Conservation (phyloP, 2,113 vertebrate genomes). For the Labrus mixtus region DNA sequence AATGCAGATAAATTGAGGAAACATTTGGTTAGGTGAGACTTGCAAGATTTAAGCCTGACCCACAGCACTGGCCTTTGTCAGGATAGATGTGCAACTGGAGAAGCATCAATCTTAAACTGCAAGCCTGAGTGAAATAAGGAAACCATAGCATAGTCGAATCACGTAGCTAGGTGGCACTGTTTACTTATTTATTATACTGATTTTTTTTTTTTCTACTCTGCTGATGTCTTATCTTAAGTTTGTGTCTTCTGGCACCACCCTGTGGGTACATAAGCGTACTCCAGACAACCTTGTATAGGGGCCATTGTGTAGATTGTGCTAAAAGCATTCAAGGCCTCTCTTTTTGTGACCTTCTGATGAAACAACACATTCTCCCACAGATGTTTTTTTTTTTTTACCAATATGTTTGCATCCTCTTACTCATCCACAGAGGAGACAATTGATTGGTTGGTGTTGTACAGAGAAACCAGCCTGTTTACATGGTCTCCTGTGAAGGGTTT, state of each 20-base stretch:
- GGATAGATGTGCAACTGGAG: too few relatives aligned
- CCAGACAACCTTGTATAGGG: constrained; percentile 82
- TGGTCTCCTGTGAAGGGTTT: constrained; percentile 69
- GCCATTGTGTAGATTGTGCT: constrained; percentile 67
- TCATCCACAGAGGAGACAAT: constrained; percentile 39
- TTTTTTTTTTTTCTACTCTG: not conserved
- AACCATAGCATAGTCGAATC: not conserved
- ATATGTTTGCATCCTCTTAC: constrained; percentile 11
- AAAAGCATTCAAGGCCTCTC: constrained; percentile 44
- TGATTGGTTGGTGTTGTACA: constrained; percentile 94
- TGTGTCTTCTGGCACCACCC: constrained; percentile 56
- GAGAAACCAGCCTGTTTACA: constrained; percentile 96
- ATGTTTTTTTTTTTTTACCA: constrained; percentile 9
- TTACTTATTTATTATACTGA: not conserved
- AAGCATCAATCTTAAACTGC: not conserved
- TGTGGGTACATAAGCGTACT: constrained; percentile 79
- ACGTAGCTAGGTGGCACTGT: constrained; percentile 35
- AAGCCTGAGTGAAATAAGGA: not conserved
- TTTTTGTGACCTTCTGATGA: constrained; percentile 45
- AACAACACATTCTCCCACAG: constrained; percentile 32
- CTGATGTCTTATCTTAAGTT: not conserved
- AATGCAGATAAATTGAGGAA: not conserved
- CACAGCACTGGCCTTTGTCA: constrained; percentile 9
- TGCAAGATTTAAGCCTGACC: not conserved
- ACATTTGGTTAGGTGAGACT: not conserved